Evolutionary conservation across 2,888 invertebrate species (phyloP).

Genomic region (Sialis lutaria): DNA sequence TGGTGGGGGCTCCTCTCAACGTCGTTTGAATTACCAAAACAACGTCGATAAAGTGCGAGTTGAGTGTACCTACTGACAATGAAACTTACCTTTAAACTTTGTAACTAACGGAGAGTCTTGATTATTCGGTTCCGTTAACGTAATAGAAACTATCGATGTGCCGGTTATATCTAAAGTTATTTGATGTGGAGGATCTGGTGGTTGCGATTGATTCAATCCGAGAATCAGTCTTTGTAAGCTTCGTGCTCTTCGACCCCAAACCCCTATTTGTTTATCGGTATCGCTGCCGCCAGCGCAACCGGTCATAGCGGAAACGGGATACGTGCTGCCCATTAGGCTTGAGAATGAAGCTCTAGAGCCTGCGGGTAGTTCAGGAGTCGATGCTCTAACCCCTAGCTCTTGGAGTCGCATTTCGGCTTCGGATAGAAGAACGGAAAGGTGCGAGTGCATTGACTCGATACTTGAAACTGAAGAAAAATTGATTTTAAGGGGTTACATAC

Average conservation of each 20-base stretch:
- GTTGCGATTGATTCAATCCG: constrained; percentile 75
- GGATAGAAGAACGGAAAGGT: constrained; percentile 54
- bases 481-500: not conserved
- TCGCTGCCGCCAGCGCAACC: constrained; percentile 50
- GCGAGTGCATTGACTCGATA: constrained; percentile 56
- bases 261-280: constrained; percentile 66
- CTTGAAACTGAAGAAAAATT: constrained; percentile 38
- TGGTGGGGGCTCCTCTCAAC: too few relatives aligned
- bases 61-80: too few relatives aligned
- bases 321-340: constrained; percentile 32
- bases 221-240: constrained; percentile 59
- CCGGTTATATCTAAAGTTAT: constrained; percentile 65
- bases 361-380: constrained; percentile 22
- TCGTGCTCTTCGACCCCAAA: constrained; percentile 73
- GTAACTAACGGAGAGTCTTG: constrained; percentile 68
- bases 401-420: constrained; percentile 74
- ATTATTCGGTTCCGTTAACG: constrained; percentile 50
- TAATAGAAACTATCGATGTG: constrained; percentile 43
- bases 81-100: constrained; percentile 71
- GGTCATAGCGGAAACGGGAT: constrained; percentile 24
- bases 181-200: constrained; percentile 65
- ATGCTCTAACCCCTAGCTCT: constrained; percentile 43
- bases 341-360: constrained; percentile 37
- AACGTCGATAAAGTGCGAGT: too few relatives aligned
- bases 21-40: too few relatives aligned